Conservation (phyloP, 2,113 vertebrate species). For the Argyrosomus japonicus region DNA sequence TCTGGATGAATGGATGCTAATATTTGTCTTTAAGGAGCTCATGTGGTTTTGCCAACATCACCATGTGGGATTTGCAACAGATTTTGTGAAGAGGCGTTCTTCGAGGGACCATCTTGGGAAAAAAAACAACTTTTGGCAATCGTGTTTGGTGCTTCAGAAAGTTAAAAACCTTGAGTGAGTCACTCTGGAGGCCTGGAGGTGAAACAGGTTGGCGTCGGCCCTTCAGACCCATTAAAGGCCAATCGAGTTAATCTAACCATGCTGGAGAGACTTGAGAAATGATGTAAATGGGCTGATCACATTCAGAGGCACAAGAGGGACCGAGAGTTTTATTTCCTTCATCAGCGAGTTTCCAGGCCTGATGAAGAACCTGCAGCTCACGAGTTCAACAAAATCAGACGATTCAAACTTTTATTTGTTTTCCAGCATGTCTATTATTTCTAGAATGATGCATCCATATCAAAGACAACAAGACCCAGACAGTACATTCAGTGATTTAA, state of each 20-base stretch:
- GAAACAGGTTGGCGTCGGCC: background rate
- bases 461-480: background rate
- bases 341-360: background rate
- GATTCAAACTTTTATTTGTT: no score
- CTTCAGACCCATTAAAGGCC: constrained; percentile 9
- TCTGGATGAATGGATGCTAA: background rate
- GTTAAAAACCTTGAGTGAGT: background rate
- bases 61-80: constrained; percentile 8
- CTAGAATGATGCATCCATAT: background rate
- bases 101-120: background rate
- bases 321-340: background rate
- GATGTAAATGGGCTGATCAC: background rate
- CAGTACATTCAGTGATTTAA: no score
- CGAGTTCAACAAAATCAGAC: no score
- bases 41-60: background rate
- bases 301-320: background rate
- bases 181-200: background rate
- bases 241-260: background rate
- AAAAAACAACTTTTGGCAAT: constrained; percentile 10
- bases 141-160: background rate
- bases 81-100: constrained; percentile 30
- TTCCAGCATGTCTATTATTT: background rate
- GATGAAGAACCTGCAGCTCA: background rate
- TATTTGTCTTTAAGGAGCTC: background rate
- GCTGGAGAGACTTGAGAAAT: background rate